A percentile compares a stretch with the other conserved stretches of the same genome.
Conservation (phyloP, 1,140 invertebrate genomes). For the Homarus americanus region DNA sequence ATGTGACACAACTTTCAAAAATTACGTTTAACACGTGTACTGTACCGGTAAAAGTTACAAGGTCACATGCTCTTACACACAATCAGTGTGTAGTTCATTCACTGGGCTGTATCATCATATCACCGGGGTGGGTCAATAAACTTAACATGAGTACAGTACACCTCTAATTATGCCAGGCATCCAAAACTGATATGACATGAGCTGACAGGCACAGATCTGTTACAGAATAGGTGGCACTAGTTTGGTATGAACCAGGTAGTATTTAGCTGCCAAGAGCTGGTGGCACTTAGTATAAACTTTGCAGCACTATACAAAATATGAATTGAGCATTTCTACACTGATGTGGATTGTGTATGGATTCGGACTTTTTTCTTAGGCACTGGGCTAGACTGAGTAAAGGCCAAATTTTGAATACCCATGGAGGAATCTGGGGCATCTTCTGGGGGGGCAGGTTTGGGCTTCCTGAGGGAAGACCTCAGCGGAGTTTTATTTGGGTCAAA, state of each 20-base stretch:
- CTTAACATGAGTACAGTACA: background rate
- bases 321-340: constrained; percentile 53
- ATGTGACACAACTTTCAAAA: no score
- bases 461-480: constrained; percentile 71
- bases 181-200: background rate
- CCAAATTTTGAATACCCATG: constrained; percentile 70
- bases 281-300: background rate
- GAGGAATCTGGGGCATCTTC: constrained; percentile 48
- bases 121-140: background rate
- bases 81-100: background rate
- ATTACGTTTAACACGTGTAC: no score
- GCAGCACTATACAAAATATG: background rate
- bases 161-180: background rate
- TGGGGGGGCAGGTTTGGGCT: constrained; percentile 54
- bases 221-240: background rate
- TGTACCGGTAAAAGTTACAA: background rate
- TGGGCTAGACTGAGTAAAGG: constrained; percentile 72
- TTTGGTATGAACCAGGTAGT: background rate
- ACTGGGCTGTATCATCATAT: background rate
- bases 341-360: constrained; percentile 73
- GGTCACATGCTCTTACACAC: background rate
- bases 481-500: constrained; percentile 73
- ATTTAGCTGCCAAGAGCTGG: background rate
- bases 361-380: constrained; percentile 73
- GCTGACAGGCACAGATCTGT: background rate